phyloP scores from a whole-genome alignment of 2,797 vertebrate genomes.

The Pseudotriccus pelzelni region DNA sequence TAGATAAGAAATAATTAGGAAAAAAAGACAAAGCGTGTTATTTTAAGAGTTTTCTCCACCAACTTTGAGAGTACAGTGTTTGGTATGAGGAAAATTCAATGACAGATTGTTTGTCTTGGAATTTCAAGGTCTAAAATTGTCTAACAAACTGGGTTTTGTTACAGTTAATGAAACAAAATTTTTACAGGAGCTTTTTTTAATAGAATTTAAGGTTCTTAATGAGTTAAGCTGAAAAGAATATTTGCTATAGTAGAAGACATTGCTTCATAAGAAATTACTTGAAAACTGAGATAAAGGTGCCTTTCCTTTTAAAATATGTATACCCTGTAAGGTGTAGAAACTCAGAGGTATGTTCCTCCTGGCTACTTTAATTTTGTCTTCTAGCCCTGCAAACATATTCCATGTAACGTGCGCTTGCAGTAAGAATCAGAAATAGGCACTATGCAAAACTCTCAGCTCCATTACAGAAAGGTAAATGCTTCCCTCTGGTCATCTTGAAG shows the following conservation, averaged over 20 bases:
- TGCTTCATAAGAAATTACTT: not conserved
- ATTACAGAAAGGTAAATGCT: constrained; percentile 19
- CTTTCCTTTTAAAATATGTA: not conserved
- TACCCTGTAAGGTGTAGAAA: not conserved
- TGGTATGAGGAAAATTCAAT: not conserved
- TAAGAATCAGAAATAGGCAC: not conserved
- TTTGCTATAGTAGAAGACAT: not conserved
- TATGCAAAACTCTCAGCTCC: not conserved
- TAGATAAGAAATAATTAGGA: not conserved
- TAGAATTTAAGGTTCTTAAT: not conserved
- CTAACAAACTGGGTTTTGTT: not conserved
- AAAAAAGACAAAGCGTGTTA: not conserved
- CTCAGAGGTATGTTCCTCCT: not conserved
- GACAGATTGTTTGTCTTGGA: not conserved
- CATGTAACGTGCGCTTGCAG: not conserved
- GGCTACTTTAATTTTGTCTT: not conserved
- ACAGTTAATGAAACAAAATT: not conserved
- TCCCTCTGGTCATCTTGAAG: not conserved
- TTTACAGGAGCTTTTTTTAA: not conserved
- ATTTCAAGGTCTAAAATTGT: not conserved
- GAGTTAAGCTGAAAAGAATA: not conserved
- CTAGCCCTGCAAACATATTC: not conserved
- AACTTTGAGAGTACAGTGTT: not conserved
- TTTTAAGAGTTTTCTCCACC: not conserved
- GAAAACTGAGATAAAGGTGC: not conserved